Base-by-base conservation (phyloP, 1,140 invertebrate species). In the Nephila pilipes region DNA sequence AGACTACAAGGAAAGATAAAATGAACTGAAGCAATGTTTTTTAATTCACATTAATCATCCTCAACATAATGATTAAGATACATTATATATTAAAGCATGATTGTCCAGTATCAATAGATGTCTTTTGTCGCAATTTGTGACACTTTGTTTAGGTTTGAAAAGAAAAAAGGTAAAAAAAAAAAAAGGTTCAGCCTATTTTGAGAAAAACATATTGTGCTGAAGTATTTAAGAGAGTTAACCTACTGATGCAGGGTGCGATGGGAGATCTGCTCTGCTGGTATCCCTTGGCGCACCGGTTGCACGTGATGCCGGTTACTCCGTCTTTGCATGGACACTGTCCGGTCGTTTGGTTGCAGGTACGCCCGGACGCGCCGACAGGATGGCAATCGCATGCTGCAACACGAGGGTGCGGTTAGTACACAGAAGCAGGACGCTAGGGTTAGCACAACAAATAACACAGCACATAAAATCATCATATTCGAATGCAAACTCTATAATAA, bases 271-370 rank as follows among this genome's bases (percentile, higher is more conserved):
- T 99, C 96, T 99, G 99, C 95, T 99, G 98, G 96, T 99, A 99
- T 94, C 99, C 99, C 95, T 98, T 98, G 93, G 98, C 98, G 96
- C 99, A 99, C 92, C 98, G 97, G 96, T 99, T 99, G 96, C 99
- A 99, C 79, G 98, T 99, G 87, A 98, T 97, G 80, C 99, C 99
- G n/a, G 98, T 99, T 65, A 99, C 99, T 63, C 99, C 99, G 95
- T 99, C 99, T 96, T 99, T 99, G 96, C 99, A 99, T 29, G 98
- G 98, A 96, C 99, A 99, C 96, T 99, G 99, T 79, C 99, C 99
- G 87, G 97, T 99, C 46, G 98, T 99, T 96, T 99, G 99, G 96
- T 99, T 99, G 96, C 99, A 99, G 69, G 98, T 99, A 96, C 98
- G 98, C 5, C 99, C 99, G 80, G 98, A 98, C 58, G 99, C 98